Evolutionary conservation across 2,113 vertebrate species (phyloP).

Genomic region (Hydropotes inermis): DNA sequence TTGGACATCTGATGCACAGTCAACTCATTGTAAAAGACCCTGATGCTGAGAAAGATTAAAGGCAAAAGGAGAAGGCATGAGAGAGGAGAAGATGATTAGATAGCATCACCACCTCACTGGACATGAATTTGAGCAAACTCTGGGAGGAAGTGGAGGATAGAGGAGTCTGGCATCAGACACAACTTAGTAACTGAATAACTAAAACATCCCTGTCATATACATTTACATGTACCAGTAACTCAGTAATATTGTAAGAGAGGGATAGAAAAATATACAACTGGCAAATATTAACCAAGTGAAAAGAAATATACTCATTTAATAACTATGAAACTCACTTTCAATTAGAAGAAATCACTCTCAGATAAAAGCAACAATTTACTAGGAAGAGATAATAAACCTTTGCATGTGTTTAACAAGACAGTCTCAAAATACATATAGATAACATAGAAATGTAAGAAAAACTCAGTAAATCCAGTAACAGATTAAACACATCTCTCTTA

Average conservation of each 20-base stretch:
- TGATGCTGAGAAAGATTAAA: not conserved
- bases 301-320: not conserved
- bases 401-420: not conserved
- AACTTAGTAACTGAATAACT: not conserved
- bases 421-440: not conserved
- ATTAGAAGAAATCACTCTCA: not conserved
- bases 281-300: not conserved
- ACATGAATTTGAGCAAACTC: not conserved
- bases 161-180: not conserved
- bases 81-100: not conserved
- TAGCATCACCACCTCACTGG: not conserved
- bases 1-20: not conserved
- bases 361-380: not conserved
- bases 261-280: not conserved
- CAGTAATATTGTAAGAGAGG: not conserved
- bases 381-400: not conserved
- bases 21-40: not conserved
- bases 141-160: not conserved
- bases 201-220: not conserved
- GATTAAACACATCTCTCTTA: not conserved
- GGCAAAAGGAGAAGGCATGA: not conserved
- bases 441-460: not conserved
- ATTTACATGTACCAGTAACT: not conserved
- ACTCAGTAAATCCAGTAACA: not conserved
- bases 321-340: not conserved